Evolutionary conservation across 2,797 vertebrate genomes (phyloP).

Genomic region (Notoglanidium macrostoma): DNA sequence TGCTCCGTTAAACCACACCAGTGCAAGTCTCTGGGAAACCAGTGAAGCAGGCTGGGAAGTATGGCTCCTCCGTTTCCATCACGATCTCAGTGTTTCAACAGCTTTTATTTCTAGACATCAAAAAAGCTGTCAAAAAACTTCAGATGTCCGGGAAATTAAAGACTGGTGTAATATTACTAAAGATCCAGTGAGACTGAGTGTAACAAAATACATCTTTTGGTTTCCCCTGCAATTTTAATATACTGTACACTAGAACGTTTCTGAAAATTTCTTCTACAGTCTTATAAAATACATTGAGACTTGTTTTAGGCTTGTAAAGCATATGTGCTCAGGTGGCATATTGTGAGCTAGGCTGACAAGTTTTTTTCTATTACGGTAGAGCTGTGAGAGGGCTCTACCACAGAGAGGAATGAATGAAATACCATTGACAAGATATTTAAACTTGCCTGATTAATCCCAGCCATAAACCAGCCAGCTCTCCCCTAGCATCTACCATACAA

Average conservation of each 20-base stretch:
- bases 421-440: not conserved
- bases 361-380: not conserved
- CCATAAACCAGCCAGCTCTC: not conserved
- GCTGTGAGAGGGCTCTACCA: no score
- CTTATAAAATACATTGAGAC: not conserved
- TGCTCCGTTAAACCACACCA: conserved; percentile 1
- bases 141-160: not conserved
- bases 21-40: not conserved
- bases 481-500: not conserved
- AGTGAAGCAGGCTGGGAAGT: not conserved
- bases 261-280: not conserved
- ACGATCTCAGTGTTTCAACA: not conserved
- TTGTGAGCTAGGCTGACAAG: not conserved
- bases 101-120: not conserved
- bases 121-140: not conserved
- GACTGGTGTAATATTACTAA: not conserved
- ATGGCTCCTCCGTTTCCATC: not conserved
- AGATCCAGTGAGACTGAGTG: not conserved
- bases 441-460: not conserved
- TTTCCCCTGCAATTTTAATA: not conserved
- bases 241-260: not conserved
- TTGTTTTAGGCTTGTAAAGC: not conserved
- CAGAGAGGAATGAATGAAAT: not conserved
- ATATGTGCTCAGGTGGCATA: not conserved
- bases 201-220: not conserved